Evolutionary conservation across 2,797 vertebrate species (phyloP), one percentile per base, ranked within the genome.

Genomic region (Xiphorhynchus erythropygius): DNA sequence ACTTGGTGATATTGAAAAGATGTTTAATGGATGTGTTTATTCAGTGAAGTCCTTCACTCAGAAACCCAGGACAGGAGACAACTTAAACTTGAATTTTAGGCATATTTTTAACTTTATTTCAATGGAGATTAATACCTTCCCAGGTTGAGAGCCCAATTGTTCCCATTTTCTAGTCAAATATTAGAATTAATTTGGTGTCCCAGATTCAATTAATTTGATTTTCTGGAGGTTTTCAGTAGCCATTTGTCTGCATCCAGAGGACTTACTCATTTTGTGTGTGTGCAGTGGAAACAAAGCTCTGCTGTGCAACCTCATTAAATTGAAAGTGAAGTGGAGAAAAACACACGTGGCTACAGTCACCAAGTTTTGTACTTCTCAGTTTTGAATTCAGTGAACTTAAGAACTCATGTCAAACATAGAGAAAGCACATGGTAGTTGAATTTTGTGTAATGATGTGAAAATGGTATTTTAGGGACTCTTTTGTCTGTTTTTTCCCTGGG

Each of bases 261-360:
- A 35, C 22, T 53, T 37, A 1, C 2, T n/a, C 1, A 13, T 21
- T 80, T 49, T 2, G 5, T 27, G 37, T 32, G 24, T 47, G 46
- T n/a, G 12, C 18, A 39, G 49, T 16, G 10, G 25, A 57, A 84
- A 37, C 25, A 55, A 60, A 49, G 24, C 44, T 87, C n/a, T 52
- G 33, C 7, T 23, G 24, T 44, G 33, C 22, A 49, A 67, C 18
- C 42, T 57, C 22, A 11, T 70, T 28, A 44, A 50, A 18, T 62
- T 57, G 53, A 18, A 37, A 41, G 28, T n/a, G 41, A 79, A 56
- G 47, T 18, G 24, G 42, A 15, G 19, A 49, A 64, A 65, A 74
- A 3, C 12, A 49, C 1, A 0, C 0, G 18, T 50, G 28, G 19
- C 2, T 6, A 7, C 6, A 56, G 27, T 27, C 10, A 28, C 18